phyloP scores from a whole-genome alignment of 2,888 invertebrate genomes.

The Polyommatus iphigenia region DNA sequence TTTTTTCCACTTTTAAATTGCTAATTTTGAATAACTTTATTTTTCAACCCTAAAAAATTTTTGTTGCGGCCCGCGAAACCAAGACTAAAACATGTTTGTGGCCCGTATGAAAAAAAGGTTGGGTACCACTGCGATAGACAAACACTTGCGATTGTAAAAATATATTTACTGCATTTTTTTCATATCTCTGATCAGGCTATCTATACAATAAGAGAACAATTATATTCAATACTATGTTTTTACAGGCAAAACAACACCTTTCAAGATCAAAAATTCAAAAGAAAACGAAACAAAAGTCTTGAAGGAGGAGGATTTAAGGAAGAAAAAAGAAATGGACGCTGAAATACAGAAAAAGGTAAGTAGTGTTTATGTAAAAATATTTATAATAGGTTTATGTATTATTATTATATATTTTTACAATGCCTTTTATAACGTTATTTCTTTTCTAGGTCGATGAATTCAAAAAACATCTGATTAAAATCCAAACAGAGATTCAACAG shows the following conservation, averaged over 20 bases:
- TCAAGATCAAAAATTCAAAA: not conserved
- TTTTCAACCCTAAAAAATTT: too few relatives aligned
- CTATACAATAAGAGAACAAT: not conserved
- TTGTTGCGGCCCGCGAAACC: too few relatives aligned
- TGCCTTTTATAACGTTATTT: not conserved
- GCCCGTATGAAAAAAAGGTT: too few relatives aligned
- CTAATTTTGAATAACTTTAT: too few relatives aligned
- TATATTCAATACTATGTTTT: not conserved
- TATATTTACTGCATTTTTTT: not conserved
- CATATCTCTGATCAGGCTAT: not conserved
- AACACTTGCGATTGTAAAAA: not conserved
- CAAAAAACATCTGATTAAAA: not conserved
- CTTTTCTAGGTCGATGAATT: constrained; percentile 8
- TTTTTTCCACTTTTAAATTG: too few relatives aligned
- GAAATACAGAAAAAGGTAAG: constrained; percentile 22
- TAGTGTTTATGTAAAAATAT: not conserved
- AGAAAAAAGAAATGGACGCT: not conserved
- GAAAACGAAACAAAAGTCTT: not conserved
- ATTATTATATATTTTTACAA: not conserved
- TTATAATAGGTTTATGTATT: not conserved
- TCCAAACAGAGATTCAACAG: not conserved
- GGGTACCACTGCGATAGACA: too few relatives aligned
- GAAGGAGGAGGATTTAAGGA: not conserved
- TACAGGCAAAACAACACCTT: constrained; percentile 20
- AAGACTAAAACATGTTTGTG: too few relatives aligned